phyloP scores from a whole-genome alignment of 2,888 invertebrate species.

The Parasteatoda lunata region DNA sequence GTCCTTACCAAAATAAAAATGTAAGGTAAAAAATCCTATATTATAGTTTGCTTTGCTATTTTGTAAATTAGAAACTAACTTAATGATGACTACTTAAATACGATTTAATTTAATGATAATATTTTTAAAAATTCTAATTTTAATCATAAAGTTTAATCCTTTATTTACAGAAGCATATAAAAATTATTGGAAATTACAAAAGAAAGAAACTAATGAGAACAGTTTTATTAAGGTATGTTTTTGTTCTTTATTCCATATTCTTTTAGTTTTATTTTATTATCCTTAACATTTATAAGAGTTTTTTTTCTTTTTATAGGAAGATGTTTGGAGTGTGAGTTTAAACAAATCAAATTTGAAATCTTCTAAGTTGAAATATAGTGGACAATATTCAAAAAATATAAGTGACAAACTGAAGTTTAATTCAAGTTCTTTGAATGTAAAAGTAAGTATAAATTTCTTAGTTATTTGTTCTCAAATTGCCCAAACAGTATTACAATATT shows the following conservation, averaged over 20 bases:
- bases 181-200: conserved; percentile 49
- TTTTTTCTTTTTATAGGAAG: conserved; percentile 27
- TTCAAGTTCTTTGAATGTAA: conserved; percentile 10
- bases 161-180: conserved; percentile 39
- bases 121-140: too few species aligned
- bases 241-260: not conserved
- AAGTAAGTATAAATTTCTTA: conserved; percentile 6
- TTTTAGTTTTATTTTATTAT: not conserved
- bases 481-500: too few species aligned
- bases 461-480: too few species aligned
- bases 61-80: too few species aligned
- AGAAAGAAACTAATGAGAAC: not conserved
- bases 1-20: too few species aligned
- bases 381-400: conserved; percentile 2
- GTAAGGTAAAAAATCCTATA: too few species aligned
- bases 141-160: not conserved
- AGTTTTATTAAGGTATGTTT: not conserved
- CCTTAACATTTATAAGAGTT: not conserved
- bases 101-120: too few species aligned
- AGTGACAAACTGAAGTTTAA: conserved; percentile 36
- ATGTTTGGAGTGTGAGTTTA: conserved; percentile 52
- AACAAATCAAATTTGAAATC: conserved; percentile 24
- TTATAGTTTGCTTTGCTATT: too few species aligned
- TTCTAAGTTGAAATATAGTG: not conserved
- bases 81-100: too few species aligned